Percentiles rank a stretch among this genome's conserved stretches.
phyloP scores from a whole-genome alignment of 2,113 vertebrate species.

The Amphiprion ocellaris region DNA sequence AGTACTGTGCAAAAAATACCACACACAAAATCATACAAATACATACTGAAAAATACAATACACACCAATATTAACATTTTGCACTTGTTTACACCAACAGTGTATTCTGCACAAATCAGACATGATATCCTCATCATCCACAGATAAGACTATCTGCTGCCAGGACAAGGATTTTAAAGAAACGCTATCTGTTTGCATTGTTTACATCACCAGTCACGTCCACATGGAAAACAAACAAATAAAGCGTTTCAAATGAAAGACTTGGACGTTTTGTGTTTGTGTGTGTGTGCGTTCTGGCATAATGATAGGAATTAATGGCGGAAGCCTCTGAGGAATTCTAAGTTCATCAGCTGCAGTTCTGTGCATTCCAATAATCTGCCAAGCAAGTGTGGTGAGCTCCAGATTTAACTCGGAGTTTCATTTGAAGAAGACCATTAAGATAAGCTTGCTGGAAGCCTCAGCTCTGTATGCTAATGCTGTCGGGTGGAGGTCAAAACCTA shows the following conservation, averaged over 20 bases:
- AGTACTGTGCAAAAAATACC: too few relatives aligned
- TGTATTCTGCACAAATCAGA: conserved; percentile 5
- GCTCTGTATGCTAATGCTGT: conserved; percentile 39
- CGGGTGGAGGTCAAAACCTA: conserved; percentile 24
- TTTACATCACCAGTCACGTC: conserved; percentile 41
- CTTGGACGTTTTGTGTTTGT: neutral
- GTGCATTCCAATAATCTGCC: conserved; percentile 23
- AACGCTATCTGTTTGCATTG: conserved; percentile 42
- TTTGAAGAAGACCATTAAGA: conserved; percentile 49
- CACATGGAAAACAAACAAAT: conserved; percentile 32
- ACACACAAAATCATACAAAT: too few relatives aligned
- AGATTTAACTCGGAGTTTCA: conserved; percentile 49
- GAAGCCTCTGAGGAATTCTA: conserved; percentile 34
- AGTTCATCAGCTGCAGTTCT: conserved; percentile 45
- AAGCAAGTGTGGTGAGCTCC: conserved; percentile 20
- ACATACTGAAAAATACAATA: too few relatives aligned
- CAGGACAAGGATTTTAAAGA: conserved; percentile 49
- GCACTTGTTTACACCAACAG: neutral
- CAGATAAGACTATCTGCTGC: conserved; percentile 19
- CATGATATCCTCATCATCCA: too few relatives aligned
- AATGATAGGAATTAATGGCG: conserved; percentile 37
- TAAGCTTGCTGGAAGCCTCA: conserved; percentile 31
- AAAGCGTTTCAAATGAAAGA: conserved; percentile 33
- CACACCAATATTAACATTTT: neutral
- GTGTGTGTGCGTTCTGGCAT: conserved; percentile 7